These are phyloP conservation scores for Drosophila dives DNA, from an alignment of 2,888 invertebrate genomes.

Conservation along the genomic window DNA sequence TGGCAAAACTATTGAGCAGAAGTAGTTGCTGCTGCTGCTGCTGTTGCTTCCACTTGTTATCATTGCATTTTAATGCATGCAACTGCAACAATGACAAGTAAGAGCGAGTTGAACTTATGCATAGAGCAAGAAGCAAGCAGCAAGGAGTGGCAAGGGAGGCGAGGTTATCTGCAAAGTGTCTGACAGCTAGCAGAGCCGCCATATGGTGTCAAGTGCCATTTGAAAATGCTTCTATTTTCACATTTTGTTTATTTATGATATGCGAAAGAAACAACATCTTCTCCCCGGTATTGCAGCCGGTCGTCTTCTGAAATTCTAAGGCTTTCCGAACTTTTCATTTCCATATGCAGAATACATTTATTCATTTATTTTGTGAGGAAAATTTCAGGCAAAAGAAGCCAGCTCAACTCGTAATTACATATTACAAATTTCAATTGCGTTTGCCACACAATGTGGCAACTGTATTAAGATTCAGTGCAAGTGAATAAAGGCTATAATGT, in stretches of 20 bases:
- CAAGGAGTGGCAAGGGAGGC: constrained; percentile 1
- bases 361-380: constrained; percentile 12
- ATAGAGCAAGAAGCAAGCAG: background rate
- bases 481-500: background rate
- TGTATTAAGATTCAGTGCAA: background rate
- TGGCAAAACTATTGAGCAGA: constrained; percentile 61
- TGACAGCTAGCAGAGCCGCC: constrained; percentile 52
- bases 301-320: constrained; percentile 30
- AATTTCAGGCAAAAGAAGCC: background rate
- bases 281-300: background rate
- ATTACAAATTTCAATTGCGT: constrained; percentile 31
- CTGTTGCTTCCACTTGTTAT: constrained; percentile 56
- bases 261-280: constrained; percentile 17
- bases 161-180: constrained; percentile 31
- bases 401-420: constrained; percentile 11
- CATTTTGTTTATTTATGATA: constrained; percentile 69
- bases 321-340: constrained; percentile 21
- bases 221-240: constrained; percentile 76
- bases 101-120: constrained; percentile 4
- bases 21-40: constrained; percentile 41
- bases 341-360: constrained; percentile 16
- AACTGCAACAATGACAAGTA: constrained; percentile 63
- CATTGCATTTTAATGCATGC: constrained; percentile 80
- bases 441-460: constrained; percentile 1
- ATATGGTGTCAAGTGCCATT: constrained; percentile 80